Evolutionary conservation across 2,888 invertebrate genomes (phyloP), one percentile per base, ranked within the genome.

Genomic region (Griposia aprilina): DNA sequence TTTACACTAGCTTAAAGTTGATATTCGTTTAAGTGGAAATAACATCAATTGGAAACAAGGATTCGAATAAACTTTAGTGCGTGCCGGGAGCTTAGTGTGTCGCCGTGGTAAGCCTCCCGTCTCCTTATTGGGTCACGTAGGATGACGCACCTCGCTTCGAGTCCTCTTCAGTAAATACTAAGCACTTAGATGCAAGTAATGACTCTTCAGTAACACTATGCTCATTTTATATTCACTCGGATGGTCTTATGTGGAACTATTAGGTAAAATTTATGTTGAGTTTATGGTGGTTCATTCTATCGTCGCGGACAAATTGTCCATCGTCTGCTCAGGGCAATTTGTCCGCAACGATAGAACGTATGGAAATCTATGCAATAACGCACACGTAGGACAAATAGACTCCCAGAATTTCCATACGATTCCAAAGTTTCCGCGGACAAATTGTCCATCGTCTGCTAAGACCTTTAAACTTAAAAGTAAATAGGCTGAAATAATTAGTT

Each of bases 101-200:
- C 76, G n/a, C 55, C 57, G 13, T 26, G 63, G 50, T 81, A 78
- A 85, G 70, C 59, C 45, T 8, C 68, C 72, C 45, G n/a, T 62
- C 75, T 70, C 73, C 66, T 82, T 81, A 89, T 71, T 86, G 75
- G 88, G 87, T 89, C 90, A 89, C 82, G 90, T 73, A 74, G 78
- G 81, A 85, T 84, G 82, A 86, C 88, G 85, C 76, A 82, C 77
- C 76, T 65, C 78, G 62, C 41, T 63, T 84, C 74, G 59, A 83
- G 85, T 26, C 59, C 70, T 45, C 85, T 89, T 73, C 48, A 67
- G 10, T 36, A 77, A 82, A 76, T 74, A 68, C 74, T 71, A 36
- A 36, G 30, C 30, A 88, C 75, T 87, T 71, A 68, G n/a, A 73
- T 62, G 74, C 63, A 67, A 70, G 52, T 67, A 57, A 78, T 57